Percentiles rank a stretch among this genome's conserved stretches.
Evolutionary conservation across 1,140 invertebrate genomes (phyloP).

Genomic region (Ptiloglossa arizonensis): DNA sequence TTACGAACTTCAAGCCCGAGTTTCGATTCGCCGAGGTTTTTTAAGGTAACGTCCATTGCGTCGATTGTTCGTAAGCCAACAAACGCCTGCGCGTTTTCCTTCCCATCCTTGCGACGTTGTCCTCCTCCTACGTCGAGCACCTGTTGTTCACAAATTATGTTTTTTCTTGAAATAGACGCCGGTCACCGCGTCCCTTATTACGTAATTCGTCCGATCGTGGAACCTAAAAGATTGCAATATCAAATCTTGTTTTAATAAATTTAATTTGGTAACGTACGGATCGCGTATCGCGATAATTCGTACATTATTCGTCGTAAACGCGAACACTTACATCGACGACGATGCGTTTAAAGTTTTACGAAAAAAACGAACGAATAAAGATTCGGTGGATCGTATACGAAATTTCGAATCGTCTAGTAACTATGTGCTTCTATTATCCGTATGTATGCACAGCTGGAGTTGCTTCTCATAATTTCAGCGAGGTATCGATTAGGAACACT

Average conservation of each 20-base stretch:
- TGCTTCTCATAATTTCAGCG: slow-evolving; percentile 14
- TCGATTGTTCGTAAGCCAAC: not conserved
- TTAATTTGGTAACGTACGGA: too few species aligned
- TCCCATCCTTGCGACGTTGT: not conserved
- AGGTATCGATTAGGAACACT: slow-evolving; percentile 29
- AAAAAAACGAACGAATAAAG: too few species aligned
- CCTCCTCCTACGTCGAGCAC: not conserved
- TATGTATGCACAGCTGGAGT: not conserved
- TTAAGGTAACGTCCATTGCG: not conserved
- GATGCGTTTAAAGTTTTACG: too few species aligned
- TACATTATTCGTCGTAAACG: too few species aligned
- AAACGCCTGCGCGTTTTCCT: slow-evolving; percentile 16
- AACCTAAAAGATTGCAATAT: not conserved
- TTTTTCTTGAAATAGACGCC: not conserved
- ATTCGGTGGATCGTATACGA: too few species aligned
- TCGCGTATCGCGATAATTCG: too few species aligned
- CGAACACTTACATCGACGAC: too few species aligned
- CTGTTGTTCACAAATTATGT: slow-evolving; percentile 28
- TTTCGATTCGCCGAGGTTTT: not conserved
- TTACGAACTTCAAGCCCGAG: not conserved
- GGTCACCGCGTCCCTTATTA: not conserved
- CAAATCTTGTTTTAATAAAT: not conserved
- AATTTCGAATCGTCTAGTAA: not conserved
- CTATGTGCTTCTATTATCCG: not conserved
- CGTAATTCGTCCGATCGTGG: not conserved